Percentiles rank a stretch among this genome's conserved stretches.
phyloP scores from a whole-genome alignment of 2,113 vertebrate species.

The Scatophagus argus region DNA sequence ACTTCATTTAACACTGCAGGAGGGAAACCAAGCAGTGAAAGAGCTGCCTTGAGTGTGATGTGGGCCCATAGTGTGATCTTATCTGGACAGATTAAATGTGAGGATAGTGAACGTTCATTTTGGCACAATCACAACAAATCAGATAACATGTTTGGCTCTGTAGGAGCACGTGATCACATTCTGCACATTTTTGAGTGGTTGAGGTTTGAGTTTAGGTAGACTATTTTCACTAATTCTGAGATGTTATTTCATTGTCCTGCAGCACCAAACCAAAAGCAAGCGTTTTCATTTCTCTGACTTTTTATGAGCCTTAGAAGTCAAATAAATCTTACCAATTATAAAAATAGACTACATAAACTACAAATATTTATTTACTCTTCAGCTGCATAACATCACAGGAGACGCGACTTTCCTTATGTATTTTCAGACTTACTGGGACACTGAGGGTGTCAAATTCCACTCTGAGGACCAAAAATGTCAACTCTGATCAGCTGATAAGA shows the following conservation, averaged over 20 bases:
- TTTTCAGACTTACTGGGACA: not conserved
- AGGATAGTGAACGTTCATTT: not conserved
- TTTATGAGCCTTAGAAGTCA: not conserved
- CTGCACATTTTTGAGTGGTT: not conserved
- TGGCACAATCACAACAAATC: not conserved
- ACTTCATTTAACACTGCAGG: not conserved
- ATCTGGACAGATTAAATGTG: not conserved
- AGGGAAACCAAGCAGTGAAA: not conserved
- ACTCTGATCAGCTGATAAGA: slow-evolving; percentile 10
- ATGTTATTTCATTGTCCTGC: not conserved
- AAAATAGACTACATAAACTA: too few relatives aligned
- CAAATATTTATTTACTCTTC: not conserved
- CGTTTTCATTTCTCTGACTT: too few relatives aligned
- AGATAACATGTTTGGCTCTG: not conserved
- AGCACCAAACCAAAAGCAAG: not conserved
- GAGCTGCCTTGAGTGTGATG: too few relatives aligned
- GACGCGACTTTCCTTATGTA: too few relatives aligned
- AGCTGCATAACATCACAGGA: not conserved
- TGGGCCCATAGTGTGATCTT: not conserved
- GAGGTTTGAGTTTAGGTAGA: too few relatives aligned
- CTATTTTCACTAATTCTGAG: not conserved
- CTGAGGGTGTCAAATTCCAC: not conserved
- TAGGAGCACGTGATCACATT: not conserved
- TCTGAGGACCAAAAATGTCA: not conserved
- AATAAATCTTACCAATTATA: too few relatives aligned